These are phyloP conservation scores for Rafetus swinhoei DNA, from an alignment of 2,113 vertebrate genomes.

Conservation along the genomic window DNA sequence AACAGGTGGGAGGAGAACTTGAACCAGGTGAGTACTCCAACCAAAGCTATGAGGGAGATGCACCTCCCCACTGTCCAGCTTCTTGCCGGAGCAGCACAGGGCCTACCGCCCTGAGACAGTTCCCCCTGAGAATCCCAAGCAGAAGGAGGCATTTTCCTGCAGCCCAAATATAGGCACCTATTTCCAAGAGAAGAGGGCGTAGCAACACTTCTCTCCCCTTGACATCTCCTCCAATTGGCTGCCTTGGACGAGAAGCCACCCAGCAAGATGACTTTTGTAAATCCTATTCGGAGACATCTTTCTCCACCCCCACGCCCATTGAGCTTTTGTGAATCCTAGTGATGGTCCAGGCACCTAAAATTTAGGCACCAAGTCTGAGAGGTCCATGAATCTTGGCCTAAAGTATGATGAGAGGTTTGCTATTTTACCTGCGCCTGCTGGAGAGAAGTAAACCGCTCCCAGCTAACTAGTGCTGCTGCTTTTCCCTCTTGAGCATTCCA, in stretches of 20 bases:
- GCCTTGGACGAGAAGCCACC: background rate
- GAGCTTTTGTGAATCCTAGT: background rate
- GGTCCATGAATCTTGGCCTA: fast-evolving
- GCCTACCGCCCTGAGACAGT: background rate
- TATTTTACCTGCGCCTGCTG: conserved; percentile 89
- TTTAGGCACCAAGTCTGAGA: background rate
- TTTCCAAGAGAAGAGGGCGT: background rate
- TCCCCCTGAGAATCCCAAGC: background rate
- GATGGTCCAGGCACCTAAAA: background rate
- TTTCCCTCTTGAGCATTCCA: conserved; percentile 89
- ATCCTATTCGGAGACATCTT: background rate
- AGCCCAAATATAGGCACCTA: background rate
- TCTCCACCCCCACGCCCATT: too few species aligned
- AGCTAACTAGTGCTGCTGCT: conserved; percentile 86
- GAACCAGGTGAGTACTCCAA: background rate
- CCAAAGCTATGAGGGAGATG: background rate
- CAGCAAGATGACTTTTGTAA: background rate
- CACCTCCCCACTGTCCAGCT: background rate
- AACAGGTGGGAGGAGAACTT: background rate
- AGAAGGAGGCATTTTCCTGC: background rate
- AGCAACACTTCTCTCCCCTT: background rate
- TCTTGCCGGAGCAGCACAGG: background rate
- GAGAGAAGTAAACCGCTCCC: conserved; percentile 90
- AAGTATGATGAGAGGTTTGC: background rate
- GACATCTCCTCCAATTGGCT: background rate